phyloP scores from a whole-genome alignment of 2,113 vertebrate genomes.

The Mastomys coucha region DNA sequence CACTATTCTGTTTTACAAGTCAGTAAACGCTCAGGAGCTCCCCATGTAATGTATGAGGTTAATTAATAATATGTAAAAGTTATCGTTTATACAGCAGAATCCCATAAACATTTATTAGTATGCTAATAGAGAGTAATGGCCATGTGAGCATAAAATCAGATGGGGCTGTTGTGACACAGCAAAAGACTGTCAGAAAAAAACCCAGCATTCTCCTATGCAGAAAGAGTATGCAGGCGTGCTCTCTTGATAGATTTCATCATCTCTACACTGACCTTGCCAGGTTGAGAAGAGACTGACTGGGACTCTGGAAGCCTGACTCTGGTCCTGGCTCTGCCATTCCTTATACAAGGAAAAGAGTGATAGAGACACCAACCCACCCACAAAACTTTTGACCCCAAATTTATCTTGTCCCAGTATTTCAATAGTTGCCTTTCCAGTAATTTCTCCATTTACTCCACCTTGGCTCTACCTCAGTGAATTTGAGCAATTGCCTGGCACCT shows the following conservation, averaged over 20 bases:
- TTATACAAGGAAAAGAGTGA: neutral
- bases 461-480: neutral
- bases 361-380: too few species aligned
- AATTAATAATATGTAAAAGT: conserved; percentile 85
- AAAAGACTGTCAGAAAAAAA: conserved; percentile 26
- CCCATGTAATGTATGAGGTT: conserved; percentile 70
- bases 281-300: neutral
- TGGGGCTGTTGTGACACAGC: conserved; percentile 37
- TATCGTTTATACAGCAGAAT: conserved; percentile 81
- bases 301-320: neutral
- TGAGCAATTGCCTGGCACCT: conserved; percentile 4
- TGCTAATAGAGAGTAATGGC: conserved; percentile 79
- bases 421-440: neutral
- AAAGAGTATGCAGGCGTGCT: neutral
- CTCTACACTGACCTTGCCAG: neutral
- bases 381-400: too few species aligned
- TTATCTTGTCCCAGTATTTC: neutral
- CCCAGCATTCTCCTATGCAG: neutral
- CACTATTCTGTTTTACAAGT: conserved; percentile 69
- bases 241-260: neutral
- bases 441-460: conserved; percentile 17
- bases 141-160: conserved; percentile 80
- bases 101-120: conserved; percentile 85
- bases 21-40: conserved; percentile 71
- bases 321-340: neutral